Base-by-base conservation (phyloP, 2,888 invertebrate genomes). In the Netelia fuscicornis region DNA sequence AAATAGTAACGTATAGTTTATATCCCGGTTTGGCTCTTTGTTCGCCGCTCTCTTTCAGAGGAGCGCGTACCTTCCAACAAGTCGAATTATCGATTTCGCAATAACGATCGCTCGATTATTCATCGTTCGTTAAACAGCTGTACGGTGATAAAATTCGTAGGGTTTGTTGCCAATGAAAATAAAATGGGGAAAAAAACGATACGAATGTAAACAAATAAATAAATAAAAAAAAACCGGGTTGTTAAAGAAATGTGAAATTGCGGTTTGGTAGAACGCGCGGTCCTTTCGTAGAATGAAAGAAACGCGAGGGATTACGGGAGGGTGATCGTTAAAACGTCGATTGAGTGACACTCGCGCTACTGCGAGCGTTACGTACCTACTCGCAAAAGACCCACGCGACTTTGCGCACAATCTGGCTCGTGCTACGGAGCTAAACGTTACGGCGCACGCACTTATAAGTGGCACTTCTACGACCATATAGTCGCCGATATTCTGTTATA, bases 281-380 rank as follows among this genome's bases (percentile, higher is more conserved):
- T 25, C 25, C 23, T 54, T 54, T 54, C n/a, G n/a, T 58, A 17
- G 17, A 64, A 25, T 30, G 11, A 8, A n/a, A 52, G 44, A 17
- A 60, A 54, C 6, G 23, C 42, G 71, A 3, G 58, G 44, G 58
- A 58, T 58, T 58, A 23, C 3, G 8, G 62, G 62, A 25, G 13
- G 20, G 70, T 65, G 65, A 77, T 82, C 77, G 76, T 82, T 82
- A 67, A 37, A 75, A 72, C 54, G 37, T 58, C 82, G 82, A 77
- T 82, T 82, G 82, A 82, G 71, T 71, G 82, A 82, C 82, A 82
- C 76, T 82, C 74, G 68, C 80, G 80, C 77, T 82, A 71, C 76
- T 71, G 75, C 64, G 37, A 5, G 37, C 56, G 82, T 82, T 82
- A 77, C 65, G 71, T 76, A 10, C 54, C 9, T n/a, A 42, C 37